Conservation (phyloP, 64 coral and sea anemone species). For the Pocillopora verrucosa region DNA sequence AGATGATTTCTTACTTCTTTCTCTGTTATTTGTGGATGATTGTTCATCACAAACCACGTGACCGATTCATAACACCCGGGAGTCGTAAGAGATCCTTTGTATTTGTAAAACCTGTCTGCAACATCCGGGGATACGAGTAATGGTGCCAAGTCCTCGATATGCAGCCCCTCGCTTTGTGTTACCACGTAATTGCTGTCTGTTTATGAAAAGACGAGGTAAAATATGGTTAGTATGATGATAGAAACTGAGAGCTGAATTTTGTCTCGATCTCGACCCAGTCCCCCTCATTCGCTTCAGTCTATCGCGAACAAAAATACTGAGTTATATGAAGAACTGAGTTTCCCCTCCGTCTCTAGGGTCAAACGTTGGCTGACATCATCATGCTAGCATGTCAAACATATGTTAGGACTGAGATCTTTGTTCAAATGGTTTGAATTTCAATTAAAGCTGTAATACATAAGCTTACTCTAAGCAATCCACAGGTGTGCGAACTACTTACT, state of each 20-base stretch:
- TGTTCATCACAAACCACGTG: conserved; percentile 78
- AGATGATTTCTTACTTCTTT: conserved; percentile 31
- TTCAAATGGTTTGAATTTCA: not conserved
- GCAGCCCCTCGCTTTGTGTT: conserved; percentile 44
- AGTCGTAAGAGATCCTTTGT: conserved; percentile 68
- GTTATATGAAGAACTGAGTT: too few relatives aligned
- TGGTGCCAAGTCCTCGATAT: conserved; percentile 60
- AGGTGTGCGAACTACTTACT: not conserved
- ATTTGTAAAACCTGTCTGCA: conserved; percentile 71
- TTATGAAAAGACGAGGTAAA: not conserved
- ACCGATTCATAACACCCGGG: conserved; percentile 75
- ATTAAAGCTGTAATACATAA: not conserved
- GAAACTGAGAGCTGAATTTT: too few relatives aligned
- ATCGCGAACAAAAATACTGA: too few relatives aligned
- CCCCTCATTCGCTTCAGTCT: too few relatives aligned
- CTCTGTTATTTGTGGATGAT: conserved; percentile 59
- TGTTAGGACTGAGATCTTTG: too few relatives aligned
- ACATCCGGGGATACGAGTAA: conserved; percentile 61
- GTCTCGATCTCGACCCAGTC: too few relatives aligned
- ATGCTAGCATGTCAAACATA: too few relatives aligned
- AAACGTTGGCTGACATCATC: too few relatives aligned
- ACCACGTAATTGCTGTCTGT: conserved; percentile 49
- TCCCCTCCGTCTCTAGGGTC: too few relatives aligned
- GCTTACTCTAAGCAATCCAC: not conserved
- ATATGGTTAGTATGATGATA: too few relatives aligned